Base-by-base conservation (phyloP, 2,888 invertebrate species). In the Drosophila prolongata region DNA sequence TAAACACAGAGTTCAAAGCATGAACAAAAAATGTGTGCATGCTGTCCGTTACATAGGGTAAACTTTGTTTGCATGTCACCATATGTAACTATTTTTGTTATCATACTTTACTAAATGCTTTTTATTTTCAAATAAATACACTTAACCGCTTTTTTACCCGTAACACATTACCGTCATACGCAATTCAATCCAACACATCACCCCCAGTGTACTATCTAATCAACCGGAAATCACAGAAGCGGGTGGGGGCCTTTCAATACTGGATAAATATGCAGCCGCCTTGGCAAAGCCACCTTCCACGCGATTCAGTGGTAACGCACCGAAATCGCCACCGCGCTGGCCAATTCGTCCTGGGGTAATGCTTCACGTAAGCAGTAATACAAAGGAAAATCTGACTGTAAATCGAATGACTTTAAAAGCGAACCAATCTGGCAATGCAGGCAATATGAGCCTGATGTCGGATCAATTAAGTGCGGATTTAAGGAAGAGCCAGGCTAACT, bases 291-390 rank as follows among this genome's bases (percentile, higher is more conserved):
- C 78, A 43, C 65, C 85, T 55, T 53, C 40, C 1, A 58, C 65
- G 10, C 38, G 68, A 52, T 77, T 69, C 64, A 68, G 65, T 69
- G 78, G 68, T 56, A 75, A 70, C 65, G 81, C 90, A 75, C 92
- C 92, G 42, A 92, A 92, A 85, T 92, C 92, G 67, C 92, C 92
- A 61, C 92, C 92, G 44, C 91, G 96, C 90, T 98, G 97, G 97
- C 97, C 97, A 9, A 92, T 97, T 69, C 96, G 96, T 89, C 97
- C 97, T 3, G 97, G 97, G 57, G 97, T 97, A 58, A 93, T 97
- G 88, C 96, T 97, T 53, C 97, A 97, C 91, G 95, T 97, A 27
- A 92, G 91, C 80, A 91, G 90, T 71, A 97, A 97, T 93, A 96
- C 96, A 62, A 95, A 96, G 91, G 96, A 96, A 91, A 96, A 95